Evolutionary conservation across 2,888 invertebrate species (phyloP), one percentile per base, ranked within the genome.

Genomic region (Syrista parreyssii): DNA sequence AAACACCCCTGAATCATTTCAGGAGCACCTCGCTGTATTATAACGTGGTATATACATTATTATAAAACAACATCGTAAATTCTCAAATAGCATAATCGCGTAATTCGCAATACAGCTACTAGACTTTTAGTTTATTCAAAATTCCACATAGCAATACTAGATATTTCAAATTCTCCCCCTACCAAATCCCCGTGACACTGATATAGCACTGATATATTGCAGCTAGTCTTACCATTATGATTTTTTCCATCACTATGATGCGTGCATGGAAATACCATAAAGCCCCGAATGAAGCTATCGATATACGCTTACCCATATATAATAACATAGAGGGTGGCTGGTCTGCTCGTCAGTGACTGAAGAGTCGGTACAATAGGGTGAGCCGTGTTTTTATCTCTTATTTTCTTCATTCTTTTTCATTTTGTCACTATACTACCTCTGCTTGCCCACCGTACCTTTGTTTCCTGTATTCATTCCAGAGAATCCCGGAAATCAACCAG

Each of bases 221-320:
- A 55, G 23, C 9, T 23, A 79, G 80, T 79, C 79, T 84, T 83
- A 83, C 79, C 78, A 84, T 36, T 77, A 72, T 76, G 73, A 81
- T 82, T 85, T 85, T 86, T 40, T 83, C 82, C 84, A 85, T 85
- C 82, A 83, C 81, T 81, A 76, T 85, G 83, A 85, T 82, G 80
- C 79, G 79, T 78, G 80, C 81, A 82, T 83, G 81, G 82, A 83
- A 85, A 82, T 82, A 81, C 81, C 80, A 75, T 75, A 78, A 81
- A 76, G 75, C 77, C 76, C 15, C 33, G 35, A 82, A 74, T 79
- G 77, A 83, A 82, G 82, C 72, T 79, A 76, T 78, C 75, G 31
- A 31, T 74, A 75, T 78, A 79, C 79, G 76, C 81, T 75, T 75
- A 73, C 68, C 73, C 12, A 71, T 55, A 75, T 76, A 81, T 74